phyloP scores from a whole-genome alignment of 2,113 vertebrate genomes.

The Prietella phreatophila region DNA sequence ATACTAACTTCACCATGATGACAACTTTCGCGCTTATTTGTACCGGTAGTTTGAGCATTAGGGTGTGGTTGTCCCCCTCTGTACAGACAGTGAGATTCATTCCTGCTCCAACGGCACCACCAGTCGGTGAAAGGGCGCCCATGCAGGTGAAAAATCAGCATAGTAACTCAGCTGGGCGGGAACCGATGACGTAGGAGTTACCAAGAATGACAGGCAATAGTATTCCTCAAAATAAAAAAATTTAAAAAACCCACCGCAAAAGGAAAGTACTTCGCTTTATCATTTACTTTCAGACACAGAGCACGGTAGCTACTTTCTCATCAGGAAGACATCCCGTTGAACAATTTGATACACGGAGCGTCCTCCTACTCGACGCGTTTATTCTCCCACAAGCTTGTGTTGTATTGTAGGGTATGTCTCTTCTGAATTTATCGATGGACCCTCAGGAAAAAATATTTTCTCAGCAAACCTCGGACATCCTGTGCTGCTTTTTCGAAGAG shows the following conservation, averaged over 20 bases:
- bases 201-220: too few relatives aligned
- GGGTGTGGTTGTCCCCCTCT: conserved; percentile 13
- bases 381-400: background rate
- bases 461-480: background rate
- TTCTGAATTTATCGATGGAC: background rate
- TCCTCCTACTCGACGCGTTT: too few relatives aligned
- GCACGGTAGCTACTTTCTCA: background rate
- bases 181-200: background rate
- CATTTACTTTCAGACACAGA: background rate
- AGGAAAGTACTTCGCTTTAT: background rate
- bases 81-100: background rate
- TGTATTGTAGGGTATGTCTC: background rate
- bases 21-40: background rate
- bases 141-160: background rate
- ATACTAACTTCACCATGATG: background rate
- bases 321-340: background rate
- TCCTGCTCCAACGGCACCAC: conserved; percentile 6
- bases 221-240: accelerated
- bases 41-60: background rate
- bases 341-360: background rate
- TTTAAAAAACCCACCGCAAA: background rate
- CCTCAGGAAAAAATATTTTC: background rate
- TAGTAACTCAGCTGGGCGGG: background rate
- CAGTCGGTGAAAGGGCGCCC: background rate
- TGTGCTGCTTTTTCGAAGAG: conserved; percentile 11